Conservation (phyloP, 2,888 invertebrate genomes). For the Drosophila stalkeri region DNA sequence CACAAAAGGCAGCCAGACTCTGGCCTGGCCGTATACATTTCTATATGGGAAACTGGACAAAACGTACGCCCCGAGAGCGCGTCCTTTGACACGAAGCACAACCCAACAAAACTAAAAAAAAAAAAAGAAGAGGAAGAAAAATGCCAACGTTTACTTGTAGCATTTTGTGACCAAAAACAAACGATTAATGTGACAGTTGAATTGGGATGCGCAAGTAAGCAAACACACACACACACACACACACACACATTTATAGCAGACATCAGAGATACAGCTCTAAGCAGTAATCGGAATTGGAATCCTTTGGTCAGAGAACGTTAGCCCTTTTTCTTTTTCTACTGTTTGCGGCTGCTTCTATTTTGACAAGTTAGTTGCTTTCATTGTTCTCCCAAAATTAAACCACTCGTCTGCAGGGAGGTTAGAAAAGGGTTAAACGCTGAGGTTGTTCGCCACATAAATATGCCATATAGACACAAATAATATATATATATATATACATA, state of each 20-base stretch:
- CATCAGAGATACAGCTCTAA: constrained; percentile 5
- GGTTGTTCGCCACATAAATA: constrained; percentile 30
- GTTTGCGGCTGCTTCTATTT: constrained; percentile 22
- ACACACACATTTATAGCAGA: constrained; percentile 29
- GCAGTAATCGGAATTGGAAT: constrained; percentile 32
- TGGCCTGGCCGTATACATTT: constrained; percentile 27
- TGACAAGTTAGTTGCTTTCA: constrained; percentile 76
- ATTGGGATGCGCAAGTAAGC: constrained; percentile 67
- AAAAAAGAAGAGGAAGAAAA: constrained; percentile 41
- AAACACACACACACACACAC: constrained; percentile 35
- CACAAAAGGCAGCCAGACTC: constrained; percentile 28
- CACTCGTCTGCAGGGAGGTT: constrained; percentile 46
- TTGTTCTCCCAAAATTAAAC: constrained; percentile 58
- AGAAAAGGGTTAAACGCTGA: constrained; percentile 71
- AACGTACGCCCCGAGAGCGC: constrained; percentile 52
- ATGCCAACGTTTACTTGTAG: constrained; percentile 72
- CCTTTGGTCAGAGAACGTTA: constrained; percentile 24
- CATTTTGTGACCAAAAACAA: constrained; percentile 79
- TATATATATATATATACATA: background rate
- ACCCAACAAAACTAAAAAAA: constrained; percentile 28
- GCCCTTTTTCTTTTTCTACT: constrained; percentile 8
- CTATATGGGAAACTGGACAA: constrained; percentile 43
- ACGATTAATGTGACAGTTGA: constrained; percentile 83
- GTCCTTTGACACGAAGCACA: constrained; percentile 57
- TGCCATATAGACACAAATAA: background rate